Conservation (phyloP, 2,797 vertebrate species). For the Paramormyrops hopkinsi region DNA sequence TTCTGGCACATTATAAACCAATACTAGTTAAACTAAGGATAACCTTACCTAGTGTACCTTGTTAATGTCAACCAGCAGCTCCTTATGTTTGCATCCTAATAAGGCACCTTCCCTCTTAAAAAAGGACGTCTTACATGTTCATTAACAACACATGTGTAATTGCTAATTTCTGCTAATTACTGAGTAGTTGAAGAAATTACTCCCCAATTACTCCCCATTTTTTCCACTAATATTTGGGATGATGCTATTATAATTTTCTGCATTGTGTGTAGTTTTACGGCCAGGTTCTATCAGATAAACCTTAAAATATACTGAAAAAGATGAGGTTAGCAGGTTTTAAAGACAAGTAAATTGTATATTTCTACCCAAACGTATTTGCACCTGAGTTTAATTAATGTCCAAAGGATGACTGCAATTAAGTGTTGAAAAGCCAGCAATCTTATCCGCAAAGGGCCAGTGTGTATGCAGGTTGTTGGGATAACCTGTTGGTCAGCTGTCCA, state of each 20-base stretch:
- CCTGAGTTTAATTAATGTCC: not conserved
- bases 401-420: not conserved
- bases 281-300: not conserved
- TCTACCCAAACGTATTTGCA: not conserved
- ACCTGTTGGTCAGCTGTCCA: not conserved
- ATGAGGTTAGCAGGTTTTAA: not conserved
- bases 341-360: not conserved
- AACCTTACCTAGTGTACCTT: not conserved
- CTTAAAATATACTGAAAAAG: not conserved
- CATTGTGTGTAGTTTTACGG: not conserved
- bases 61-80: not conserved
- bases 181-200: not conserved
- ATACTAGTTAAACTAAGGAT: not conserved
- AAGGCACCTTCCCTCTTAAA: not conserved
- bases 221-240: not conserved
- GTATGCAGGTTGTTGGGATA: not conserved
- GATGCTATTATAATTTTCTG: not conserved
- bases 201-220: not conserved
- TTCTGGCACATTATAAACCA: not conserved
- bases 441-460: not conserved
- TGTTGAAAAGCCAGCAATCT: not conserved
- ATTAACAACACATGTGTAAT: not conserved
- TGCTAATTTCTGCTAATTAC: not conserved
- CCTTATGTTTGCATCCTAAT: not conserved
- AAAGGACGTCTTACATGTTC: not conserved